Percentiles rank a stretch among this genome's conserved stretches.
Evolutionary conservation across 2,113 vertebrate species (phyloP).

Genomic region (Notarius quadriscutis): DNA sequence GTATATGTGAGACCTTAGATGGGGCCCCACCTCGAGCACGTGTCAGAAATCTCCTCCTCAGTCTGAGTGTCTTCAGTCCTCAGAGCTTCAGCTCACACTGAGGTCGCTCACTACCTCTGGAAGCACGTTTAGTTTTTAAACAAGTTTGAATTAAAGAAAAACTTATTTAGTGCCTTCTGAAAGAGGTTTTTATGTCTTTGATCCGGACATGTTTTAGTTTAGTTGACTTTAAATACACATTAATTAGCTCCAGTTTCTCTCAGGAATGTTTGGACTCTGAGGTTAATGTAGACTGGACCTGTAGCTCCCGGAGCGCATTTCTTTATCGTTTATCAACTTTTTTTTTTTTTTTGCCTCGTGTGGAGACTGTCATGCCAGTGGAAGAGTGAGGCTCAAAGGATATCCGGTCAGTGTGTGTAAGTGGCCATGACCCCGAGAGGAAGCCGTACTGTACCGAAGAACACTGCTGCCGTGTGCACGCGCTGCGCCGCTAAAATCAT

Average conservation of each 20-base stretch:
- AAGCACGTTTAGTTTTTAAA: neutral
- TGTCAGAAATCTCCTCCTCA: constrained; percentile 58
- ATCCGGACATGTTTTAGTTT: neutral
- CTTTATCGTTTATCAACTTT: neutral
- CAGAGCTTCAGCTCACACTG: neutral
- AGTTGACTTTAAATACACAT: neutral
- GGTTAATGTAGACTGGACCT: neutral
- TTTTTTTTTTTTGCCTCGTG: neutral
- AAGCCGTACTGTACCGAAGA: constrained; percentile 63
- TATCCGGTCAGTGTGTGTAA: constrained; percentile 7
- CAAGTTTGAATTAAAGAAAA: neutral
- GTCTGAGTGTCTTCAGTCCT: neutral
- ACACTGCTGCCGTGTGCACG: constrained; percentile 70
- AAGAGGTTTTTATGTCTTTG: neutral
- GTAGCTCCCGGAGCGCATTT: neutral
- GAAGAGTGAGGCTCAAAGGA: constrained; percentile 34
- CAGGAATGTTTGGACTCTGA: too few relatives aligned
- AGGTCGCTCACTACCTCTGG: neutral
- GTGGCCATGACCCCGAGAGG: constrained; percentile 76
- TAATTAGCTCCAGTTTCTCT: neutral
- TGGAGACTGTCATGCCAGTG: constrained; percentile 32
- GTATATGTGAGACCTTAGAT: constrained; percentile 20
- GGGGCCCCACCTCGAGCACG: constrained; percentile 55
- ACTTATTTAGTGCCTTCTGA: neutral
- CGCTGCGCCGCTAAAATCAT: constrained; percentile 84